phyloP scores from a whole-genome alignment of 1,140 invertebrate species.

The Sarcophaga bullata region DNA sequence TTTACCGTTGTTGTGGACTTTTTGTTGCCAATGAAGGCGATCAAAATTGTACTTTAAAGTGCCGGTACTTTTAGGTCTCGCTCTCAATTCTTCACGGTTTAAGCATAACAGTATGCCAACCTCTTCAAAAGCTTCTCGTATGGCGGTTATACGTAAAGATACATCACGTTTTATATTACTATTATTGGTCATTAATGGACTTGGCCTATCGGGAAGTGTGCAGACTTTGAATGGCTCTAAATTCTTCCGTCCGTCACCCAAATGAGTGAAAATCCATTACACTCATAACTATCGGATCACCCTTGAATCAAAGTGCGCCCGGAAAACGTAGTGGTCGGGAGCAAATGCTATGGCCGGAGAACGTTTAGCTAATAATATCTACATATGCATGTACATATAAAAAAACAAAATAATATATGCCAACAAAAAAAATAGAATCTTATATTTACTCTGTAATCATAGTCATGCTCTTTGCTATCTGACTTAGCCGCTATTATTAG shows the following conservation, averaged over 20 bases:
- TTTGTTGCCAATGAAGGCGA: conserved; percentile 58
- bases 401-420: not conserved
- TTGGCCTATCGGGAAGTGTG: conserved; percentile 1
- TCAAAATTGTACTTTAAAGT: conserved; percentile 39
- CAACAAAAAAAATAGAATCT: not conserved
- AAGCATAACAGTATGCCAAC: conserved; percentile 82
- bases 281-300: conserved; percentile 77
- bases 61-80: not conserved
- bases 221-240: conserved; percentile 60
- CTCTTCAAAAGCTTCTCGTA: conserved; percentile 94
- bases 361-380: conserved; percentile 75
- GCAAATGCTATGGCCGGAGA: conserved; percentile 73
- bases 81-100: conserved; percentile 50
- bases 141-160: conserved; percentile 82
- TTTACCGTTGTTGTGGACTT: conserved; percentile 74
- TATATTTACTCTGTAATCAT: conserved; percentile 41
- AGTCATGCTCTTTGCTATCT: not conserved
- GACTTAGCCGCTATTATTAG: conserved; percentile 21
- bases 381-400: conserved; percentile 41
- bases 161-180: conserved; percentile 68
- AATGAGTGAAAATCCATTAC: conserved; percentile 74
- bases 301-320: conserved; percentile 73
- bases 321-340: conserved; percentile 84
- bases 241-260: conserved; percentile 67
- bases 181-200: conserved; percentile 25